Base-by-base conservation (phyloP, 2,113 vertebrate species). In the Myotis brandtii region DNA sequence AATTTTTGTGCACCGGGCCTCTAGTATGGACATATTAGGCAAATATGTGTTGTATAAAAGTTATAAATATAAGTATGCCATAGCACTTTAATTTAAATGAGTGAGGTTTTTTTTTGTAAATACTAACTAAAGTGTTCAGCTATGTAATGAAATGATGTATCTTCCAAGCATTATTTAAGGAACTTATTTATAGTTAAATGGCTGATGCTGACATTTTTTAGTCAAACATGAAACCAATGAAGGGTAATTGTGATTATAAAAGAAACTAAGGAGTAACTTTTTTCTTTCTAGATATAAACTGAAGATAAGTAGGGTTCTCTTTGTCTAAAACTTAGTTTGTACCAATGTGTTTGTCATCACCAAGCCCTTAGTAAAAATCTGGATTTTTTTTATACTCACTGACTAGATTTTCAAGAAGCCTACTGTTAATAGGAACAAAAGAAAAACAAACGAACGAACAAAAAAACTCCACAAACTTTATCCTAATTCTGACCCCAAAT, bases 201-300 rank as follows among this genome's bases (percentile, higher is more conserved):
- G 43, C 40, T 14, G 18, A 69, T 46, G 20, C 11, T 54, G 56
- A 89, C 6, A 30, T 69, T 77, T 85, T 89, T 76, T 4, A 77
- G 81, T 80, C 46, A 81, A 85, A 91, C 1, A n/a, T 40, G 37
- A 77, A 95, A 87, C n/a, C 81, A 59, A 91, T 20, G 16, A 92
- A 20, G 4, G 27, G 40, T 40, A 88, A 37, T 48, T 43, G 2
- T 30, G 86, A 91, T 95, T 77, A 73, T 56, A 89, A 87, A 80
- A 86, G 27, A 89, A 85, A 85, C 5, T 14, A 95, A 93, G 10
- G 17, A 32, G 1, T 18, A 21, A 21, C 62, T 87, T 88, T 76
- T 52, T 43, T 76, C n/a, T 77, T 86, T 76, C 30, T 79, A 64
- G 40, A 40, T 59, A 64, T 50, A 83, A 92, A 70, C 46, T 81